Conservation (phyloP, 2,113 vertebrate species). For the Eurystomus gularis region DNA sequence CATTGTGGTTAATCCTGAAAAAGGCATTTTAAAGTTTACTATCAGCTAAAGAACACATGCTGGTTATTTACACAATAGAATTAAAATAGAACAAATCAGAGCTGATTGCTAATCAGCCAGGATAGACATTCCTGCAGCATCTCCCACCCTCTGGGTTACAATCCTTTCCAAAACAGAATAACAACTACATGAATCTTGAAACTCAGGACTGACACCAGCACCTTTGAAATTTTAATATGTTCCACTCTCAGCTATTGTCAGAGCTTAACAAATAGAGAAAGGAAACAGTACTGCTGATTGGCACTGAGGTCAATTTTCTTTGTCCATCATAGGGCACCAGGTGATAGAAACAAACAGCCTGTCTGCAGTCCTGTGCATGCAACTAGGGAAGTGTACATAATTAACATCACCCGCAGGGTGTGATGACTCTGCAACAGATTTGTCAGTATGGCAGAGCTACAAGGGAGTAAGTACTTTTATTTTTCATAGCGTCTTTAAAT, state of each 20-base stretch:
- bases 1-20: conserved; percentile 96
- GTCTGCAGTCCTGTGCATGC: background rate
- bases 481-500: background rate
- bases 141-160: background rate
- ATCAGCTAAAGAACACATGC: background rate
- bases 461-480: background rate
- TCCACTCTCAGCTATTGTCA: background rate
- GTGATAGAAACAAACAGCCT: background rate
- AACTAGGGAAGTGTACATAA: background rate
- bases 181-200: background rate
- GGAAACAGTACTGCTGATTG: background rate
- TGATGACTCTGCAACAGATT: background rate
- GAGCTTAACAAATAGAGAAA: background rate
- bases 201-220: background rate
- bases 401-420: background rate
- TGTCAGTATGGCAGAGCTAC: background rate
- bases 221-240: background rate
- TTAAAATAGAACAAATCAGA: background rate
- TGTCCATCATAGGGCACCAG: background rate
- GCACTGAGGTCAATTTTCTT: background rate
- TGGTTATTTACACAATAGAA: background rate
- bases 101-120: background rate
- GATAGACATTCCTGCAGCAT: background rate
- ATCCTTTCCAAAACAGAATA: background rate
- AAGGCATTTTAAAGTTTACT: conserved; percentile 17